Evolutionary conservation across 2,113 vertebrate genomes (phyloP), one percentile per base, ranked within the genome.

Genomic region (Verasper variegatus): DNA sequence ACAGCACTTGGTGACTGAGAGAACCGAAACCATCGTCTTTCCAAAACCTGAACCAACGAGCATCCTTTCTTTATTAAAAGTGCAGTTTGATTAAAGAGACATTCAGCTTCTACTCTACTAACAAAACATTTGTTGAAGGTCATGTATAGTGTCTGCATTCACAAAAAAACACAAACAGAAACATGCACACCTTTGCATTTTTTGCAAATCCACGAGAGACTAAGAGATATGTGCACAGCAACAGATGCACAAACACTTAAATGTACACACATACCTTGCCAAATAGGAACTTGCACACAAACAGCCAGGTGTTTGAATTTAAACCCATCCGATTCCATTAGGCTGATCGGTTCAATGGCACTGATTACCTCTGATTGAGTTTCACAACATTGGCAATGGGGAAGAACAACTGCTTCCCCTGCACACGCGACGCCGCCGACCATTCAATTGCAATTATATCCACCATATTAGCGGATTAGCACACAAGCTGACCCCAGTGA

Each of bases 371-470:
- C 85, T 89, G 90, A 89, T 92, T 91, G 91, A 77, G 42, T 88
- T 90, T 88, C 88, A 90, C 89, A 94, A 93, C 91, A 89, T 60
- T 92, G 90, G 92, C 89, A 87, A 37, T 57, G 55, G 70, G 67
- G 75, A 87, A 85, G 85, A 91, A 88, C 86, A 90, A 88, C 85
- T 69, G 83, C 79, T 76, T 91, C 71, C 83, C 84, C 84, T 10
- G 47, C 85, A 89, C 81, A 67, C 83, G 35, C 63, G 14, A 57
- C 20, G 68, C 81, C 18, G 35, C 84, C 79, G 68, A 91, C 86
- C 78, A 83, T 93, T 93, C 90, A 93, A 92, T 93, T 81, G 86
- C 89, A 92, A 92, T 93, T 93, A 94, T 90, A 92, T 89, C 90
- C 88, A 90, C 80, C 88, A 85, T 89, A 92, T 93, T 93, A 92